Evolutionary conservation across 2,113 vertebrate genomes (phyloP).

Genomic region (pig (Sus scrofa)): T2T-Sscrofa CM000819.6:98922501-98923000

Average conservation of each 20-base stretch:
- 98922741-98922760: background rate
- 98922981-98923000: slow-evolving; percentile 17
- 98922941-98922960: slow-evolving; percentile 23
- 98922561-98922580: background rate
- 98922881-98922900: background rate
- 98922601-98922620: background rate
- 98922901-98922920: background rate
- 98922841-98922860: background rate
- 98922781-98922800: background rate
- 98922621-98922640: background rate
- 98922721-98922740: background rate
- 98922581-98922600: background rate
- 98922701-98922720: background rate
- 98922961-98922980: slow-evolving; percentile 22
- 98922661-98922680: background rate
- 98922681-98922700: background rate
- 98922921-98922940: background rate
- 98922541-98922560: background rate
- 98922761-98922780: background rate
- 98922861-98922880: background rate
- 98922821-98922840: background rate
- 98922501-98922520: background rate
- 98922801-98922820: background rate
- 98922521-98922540: background rate
- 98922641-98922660: background rate